Conservation (phyloP, 2,888 invertebrate genomes). For the Pseudococcus longispinus region DNA sequence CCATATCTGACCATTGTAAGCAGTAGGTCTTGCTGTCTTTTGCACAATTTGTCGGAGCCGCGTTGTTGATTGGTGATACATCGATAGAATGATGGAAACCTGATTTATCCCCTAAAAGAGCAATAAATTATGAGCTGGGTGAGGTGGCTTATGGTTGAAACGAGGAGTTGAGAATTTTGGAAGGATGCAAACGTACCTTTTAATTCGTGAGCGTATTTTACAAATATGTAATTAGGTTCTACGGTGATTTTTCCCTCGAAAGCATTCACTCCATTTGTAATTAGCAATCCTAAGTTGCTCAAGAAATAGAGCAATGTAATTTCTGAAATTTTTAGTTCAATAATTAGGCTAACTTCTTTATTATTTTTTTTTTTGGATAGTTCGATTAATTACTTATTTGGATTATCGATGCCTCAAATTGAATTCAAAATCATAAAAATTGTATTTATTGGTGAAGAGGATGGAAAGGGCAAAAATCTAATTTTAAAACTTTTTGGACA, state of each 20-base stretch:
- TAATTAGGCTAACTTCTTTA: neutral
- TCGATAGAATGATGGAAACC: neutral
- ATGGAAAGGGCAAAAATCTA: no score
- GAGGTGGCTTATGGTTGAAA: neutral
- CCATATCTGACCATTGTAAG: neutral
- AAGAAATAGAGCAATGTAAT: neutral
- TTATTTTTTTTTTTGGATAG: no score
- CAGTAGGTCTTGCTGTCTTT: neutral
- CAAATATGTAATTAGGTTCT: constrained; percentile 16
- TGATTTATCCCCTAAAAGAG: neutral
- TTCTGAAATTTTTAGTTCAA: neutral
- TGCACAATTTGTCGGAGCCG: neutral
- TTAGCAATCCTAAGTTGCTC: neutral
- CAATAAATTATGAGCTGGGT: neutral
- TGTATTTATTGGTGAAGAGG: no score
- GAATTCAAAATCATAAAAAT: no score
- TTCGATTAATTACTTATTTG: no score
- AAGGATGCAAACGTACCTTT: neutral
- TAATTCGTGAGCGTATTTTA: constrained; percentile 8
- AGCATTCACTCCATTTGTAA: neutral
- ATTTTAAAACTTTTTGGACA: no score
- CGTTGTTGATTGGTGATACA: neutral
- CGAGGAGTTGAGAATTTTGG: neutral
- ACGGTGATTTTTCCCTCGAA: neutral
- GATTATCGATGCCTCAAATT: no score